These are phyloP conservation scores for Stictonetta naevosa DNA, from an alignment of 2,113 vertebrate genomes.

Conservation along the genomic window DNA sequence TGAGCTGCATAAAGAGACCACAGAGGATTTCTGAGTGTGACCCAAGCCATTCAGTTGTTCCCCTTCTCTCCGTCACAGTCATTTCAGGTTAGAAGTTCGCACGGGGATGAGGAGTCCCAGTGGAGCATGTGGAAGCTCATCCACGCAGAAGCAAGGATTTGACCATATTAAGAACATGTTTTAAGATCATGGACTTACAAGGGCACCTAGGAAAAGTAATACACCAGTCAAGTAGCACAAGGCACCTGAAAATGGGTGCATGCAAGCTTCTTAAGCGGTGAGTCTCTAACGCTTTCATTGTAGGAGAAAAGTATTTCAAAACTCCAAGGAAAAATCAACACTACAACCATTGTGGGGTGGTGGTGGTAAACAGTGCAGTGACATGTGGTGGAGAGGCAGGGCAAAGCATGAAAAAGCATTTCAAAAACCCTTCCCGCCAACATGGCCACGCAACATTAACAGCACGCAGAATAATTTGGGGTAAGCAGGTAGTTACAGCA, in stretches of 20 bases:
- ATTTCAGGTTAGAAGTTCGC: background rate
- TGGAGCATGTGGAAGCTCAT: background rate
- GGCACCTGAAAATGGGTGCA: background rate
- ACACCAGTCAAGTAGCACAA: background rate
- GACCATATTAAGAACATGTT: background rate
- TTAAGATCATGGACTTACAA: background rate
- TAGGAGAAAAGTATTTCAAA: background rate
- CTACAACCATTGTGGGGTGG: background rate
- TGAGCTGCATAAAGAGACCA: fast-evolving
- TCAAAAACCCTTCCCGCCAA: background rate
- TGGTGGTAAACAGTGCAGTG: background rate
- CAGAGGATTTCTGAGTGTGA: background rate
- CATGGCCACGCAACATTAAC: background rate
- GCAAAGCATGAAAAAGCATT: background rate
- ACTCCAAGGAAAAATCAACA: background rate
- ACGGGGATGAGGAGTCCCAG: background rate
- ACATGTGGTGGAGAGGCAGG: background rate
- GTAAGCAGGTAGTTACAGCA: background rate
- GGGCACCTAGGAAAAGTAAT: background rate
- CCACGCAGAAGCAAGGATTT: background rate
- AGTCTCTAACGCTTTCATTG: background rate
- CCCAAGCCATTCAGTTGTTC: background rate
- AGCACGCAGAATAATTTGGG: background rate
- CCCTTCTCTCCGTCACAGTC: background rate
- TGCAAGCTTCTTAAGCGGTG: background rate